Percentiles rank a stretch among this genome's conserved stretches.
Evolutionary conservation across 2,888 invertebrate genomes (phyloP).

Genomic region (Hirtodrosophila trivittata): DNA sequence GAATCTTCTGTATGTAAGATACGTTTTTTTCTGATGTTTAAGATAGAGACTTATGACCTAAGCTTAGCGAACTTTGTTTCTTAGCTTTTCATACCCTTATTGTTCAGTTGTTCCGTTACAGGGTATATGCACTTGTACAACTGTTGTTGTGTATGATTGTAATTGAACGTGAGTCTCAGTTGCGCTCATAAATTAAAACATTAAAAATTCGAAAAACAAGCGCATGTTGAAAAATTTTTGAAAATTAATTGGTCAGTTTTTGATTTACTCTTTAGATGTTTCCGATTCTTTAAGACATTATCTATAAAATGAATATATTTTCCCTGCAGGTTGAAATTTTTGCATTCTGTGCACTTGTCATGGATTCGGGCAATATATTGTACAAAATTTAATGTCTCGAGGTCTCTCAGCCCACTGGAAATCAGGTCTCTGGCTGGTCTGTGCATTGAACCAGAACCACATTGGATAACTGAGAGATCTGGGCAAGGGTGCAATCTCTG

Average conservation of each 20-base stretch:
- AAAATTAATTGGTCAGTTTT: conserved; percentile 52
- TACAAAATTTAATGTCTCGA: conserved; percentile 18
- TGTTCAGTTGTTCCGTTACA: conserved; percentile 1
- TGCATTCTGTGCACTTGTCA: not conserved
- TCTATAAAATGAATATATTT: conserved; percentile 36
- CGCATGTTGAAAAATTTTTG: conserved; percentile 35
- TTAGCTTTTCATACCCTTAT: not conserved
- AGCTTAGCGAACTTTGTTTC: too few species aligned
- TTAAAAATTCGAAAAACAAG: conserved; percentile 53
- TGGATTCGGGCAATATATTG: conserved; percentile 8
- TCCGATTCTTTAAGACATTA: conserved; percentile 27
- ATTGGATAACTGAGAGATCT: conserved; percentile 24
- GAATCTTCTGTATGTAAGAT: too few species aligned
- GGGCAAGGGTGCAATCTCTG: conserved; percentile 19
- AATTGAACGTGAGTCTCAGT: conserved; percentile 46
- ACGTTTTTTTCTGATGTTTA: too few species aligned
- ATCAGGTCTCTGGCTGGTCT: conserved; percentile 18
- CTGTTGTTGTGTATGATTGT: conserved; percentile 33
- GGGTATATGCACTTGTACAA: conserved; percentile 39
- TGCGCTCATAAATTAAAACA: conserved; percentile 61
- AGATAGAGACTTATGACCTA: too few species aligned
- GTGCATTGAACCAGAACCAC: conserved; percentile 53
- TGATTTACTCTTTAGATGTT: conserved; percentile 44
- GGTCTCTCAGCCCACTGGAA: conserved; percentile 3
- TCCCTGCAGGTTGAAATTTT: conserved; percentile 21